phyloP scores from a whole-genome alignment of 2,113 vertebrate genomes.

The Zingel zingel region DNA sequence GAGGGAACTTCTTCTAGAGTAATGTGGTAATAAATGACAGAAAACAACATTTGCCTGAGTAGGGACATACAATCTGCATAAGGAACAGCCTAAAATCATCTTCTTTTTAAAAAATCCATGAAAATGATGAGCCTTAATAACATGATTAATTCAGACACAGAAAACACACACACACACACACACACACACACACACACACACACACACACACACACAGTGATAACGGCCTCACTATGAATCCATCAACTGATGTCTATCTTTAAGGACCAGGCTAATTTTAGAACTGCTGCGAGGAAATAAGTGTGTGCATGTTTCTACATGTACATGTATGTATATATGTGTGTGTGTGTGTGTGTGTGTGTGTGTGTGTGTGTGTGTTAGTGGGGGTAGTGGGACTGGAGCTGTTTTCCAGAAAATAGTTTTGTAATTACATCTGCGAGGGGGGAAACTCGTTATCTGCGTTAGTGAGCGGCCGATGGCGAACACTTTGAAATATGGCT shows the following conservation, averaged over 20 bases:
- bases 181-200: neutral
- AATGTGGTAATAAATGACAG: neutral
- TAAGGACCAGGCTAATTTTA: slow-evolving; percentile 62
- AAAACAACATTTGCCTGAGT: slow-evolving; percentile 2
- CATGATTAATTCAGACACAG: slow-evolving; percentile 21
- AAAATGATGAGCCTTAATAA: slow-evolving; percentile 32
- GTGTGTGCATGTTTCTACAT: slow-evolving; percentile 34
- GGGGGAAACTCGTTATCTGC: slow-evolving; percentile 82
- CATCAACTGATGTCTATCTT: slow-evolving; percentile 71
- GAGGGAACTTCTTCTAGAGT: neutral
- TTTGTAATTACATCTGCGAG: slow-evolving; percentile 84
- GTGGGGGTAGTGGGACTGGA: slow-evolving; percentile 46
- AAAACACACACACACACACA: neutral
- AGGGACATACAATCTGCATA: neutral
- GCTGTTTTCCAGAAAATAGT: slow-evolving; percentile 80
- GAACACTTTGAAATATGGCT: slow-evolving; percentile 83
- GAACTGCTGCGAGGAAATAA: slow-evolving; percentile 42
- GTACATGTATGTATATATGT: slow-evolving; percentile 17
- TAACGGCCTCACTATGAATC: slow-evolving; percentile 50
- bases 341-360: slow-evolving; percentile 16
- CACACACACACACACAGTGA: slow-evolving; percentile 17
- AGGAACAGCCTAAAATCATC: neutral
- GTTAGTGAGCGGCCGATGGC: slow-evolving; percentile 76
- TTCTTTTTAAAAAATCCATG: neutral
- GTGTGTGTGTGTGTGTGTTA: slow-evolving; percentile 33